Evolutionary conservation across 2,888 invertebrate genomes (phyloP), one percentile per base, ranked within the genome.

Genomic region (Tenthredo distinguenda): DNA sequence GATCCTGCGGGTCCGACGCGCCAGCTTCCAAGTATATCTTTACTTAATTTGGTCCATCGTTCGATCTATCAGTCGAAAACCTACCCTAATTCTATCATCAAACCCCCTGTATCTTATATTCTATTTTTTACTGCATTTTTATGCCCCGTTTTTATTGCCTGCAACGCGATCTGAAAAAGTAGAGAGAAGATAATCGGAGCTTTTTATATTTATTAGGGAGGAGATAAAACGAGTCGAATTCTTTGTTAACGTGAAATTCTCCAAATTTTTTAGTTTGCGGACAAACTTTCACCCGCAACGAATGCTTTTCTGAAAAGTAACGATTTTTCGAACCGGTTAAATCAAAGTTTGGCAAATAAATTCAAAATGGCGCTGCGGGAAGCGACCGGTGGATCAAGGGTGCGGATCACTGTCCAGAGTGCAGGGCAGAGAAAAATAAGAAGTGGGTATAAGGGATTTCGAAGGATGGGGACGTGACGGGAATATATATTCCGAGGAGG

Each of bases 371-470:
- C 50, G 18, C 10, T 15, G 3, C 74, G 55, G 1, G 55, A 21
- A 47, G 21, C 43, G 40, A 26, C 43, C 43, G 40, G 72, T 43
- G 74, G 74, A 74, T 43, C 74, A 40, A 74, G 74, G 50, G 55
- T 34, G 26, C 26, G 77, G 77, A 77, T 77, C 77, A 77, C 50
- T 77, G 77, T 77, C 77, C 77, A 34, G 55, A 77, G 77, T 77
- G 18, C 31, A 55, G 10, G 55, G 34, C 15, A 34, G 34, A 68
- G 68, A 68, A 43, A 43, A 21, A 21, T 37, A 74, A 74, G 72
- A 71, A 74, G 72, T 74, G 72, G 77, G 77, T 77, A 77, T 77
- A 77, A 77, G 81, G 81, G 81, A 81, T 81, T 81, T 81, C 58
- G 81, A 62, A 81, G 81, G 81, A 81, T 62, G 58, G 4, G 81